Evolutionary conservation across 2,888 invertebrate genomes (phyloP), one percentile per base, ranked within the genome.

Genomic region (Polylopha cassiicola): DNA sequence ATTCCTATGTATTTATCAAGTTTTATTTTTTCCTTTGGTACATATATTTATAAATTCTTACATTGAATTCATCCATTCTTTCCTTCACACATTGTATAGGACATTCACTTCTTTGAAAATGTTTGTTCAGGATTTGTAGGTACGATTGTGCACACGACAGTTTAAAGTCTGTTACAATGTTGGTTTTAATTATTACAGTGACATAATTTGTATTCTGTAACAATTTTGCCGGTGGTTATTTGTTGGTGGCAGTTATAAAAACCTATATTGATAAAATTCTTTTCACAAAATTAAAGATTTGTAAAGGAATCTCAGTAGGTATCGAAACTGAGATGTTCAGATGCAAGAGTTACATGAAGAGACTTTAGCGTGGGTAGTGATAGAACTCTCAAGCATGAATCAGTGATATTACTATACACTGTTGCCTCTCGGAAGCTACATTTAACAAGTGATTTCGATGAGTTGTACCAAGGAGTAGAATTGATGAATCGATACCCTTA

Each of bases 151-250:
- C 42, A 27, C 17, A 26, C 47, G 50, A 54, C 46, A 44, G 47
- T 47, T 55, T 51, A 48, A 51, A 48, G 47, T 55, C 54, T 44
- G 44, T 56, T 65, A 70, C 67, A 66, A 58, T 62, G 68, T 70
- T 56, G 38, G 47, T 58, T 65, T 63, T 61, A 68, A 65, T 66
- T 63, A 50, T 46, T 43, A 23, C 30, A 29, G 27, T 10, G 27
- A 18, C 32, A 38, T 38, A 18, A 6, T 10, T 10, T 11, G 13
- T 24, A 13, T 7, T 24, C 24, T n/a, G n/a, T n/a, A n/a, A n/a
- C n/a, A n/a, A n/a, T n/a, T n/a, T n/a, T n/a, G n/a, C n/a, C n/a
- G n/a, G n/a, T n/a, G n/a, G n/a, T n/a, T n/a, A n/a, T n/a, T n/a
- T n/a, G n/a, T n/a, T n/a, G n/a, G n/a, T n/a, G n/a, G n/a, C n/a